Conservation (phyloP, 2,888 invertebrate genomes). For the Zygaena filipendulae region DNA sequence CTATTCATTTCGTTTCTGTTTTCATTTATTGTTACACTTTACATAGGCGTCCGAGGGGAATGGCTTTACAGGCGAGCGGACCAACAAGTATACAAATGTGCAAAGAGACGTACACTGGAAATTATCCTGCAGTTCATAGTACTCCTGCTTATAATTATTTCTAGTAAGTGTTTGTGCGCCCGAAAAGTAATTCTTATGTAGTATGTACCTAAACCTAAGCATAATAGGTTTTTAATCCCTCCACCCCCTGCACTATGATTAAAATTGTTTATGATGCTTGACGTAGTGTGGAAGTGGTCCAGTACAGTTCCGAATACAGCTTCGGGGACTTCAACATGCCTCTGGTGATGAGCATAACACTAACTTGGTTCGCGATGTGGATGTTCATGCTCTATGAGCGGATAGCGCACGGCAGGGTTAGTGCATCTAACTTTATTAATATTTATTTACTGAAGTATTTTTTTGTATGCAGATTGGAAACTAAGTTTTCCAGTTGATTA, state of each 20-base stretch:
- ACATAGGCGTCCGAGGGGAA: no score
- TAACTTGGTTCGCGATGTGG: conserved; percentile 41
- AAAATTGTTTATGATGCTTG: conserved; percentile 5
- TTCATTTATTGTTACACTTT: no score
- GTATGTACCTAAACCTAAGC: neutral
- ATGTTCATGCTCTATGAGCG: conserved; percentile 33
- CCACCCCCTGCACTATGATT: no score
- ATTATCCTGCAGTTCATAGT: conserved; percentile 34
- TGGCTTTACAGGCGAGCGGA: no score
- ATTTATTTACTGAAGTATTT: no score
- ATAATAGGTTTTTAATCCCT: conserved; percentile 7
- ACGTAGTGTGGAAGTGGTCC: conserved; percentile 46
- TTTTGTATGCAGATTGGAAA: no score
- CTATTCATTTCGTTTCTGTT: no score
- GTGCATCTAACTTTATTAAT: no score
- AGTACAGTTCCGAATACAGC: conserved; percentile 25
- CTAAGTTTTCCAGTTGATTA: no score
- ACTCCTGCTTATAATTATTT: conserved; percentile 55
- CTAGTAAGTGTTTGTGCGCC: conserved; percentile 40
- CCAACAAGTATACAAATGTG: conserved; percentile 35
- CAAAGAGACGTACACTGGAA: conserved; percentile 32
- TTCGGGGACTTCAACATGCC: conserved; percentile 28
- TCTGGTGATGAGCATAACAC: conserved; percentile 24
- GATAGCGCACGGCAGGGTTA: conserved; percentile 32
- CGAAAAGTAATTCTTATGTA: neutral